A percentile compares a stretch with the other conserved stretches of the same genome.
Conservation (phyloP, 30 jellyfish, hydroid and myxozoan genomes). For the Pseudorhiza aurosa region DNA sequence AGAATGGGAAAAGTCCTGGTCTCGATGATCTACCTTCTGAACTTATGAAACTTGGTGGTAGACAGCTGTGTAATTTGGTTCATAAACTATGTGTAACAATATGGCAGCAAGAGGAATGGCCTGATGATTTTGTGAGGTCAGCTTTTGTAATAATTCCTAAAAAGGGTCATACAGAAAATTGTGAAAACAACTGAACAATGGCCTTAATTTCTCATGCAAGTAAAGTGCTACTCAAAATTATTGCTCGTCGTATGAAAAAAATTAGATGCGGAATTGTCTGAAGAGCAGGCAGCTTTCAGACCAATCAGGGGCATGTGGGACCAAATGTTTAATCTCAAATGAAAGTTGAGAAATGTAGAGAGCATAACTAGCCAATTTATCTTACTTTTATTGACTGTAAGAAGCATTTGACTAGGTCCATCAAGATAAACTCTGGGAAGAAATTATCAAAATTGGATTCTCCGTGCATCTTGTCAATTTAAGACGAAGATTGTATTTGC, state of each 20-base stretch:
- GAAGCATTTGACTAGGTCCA: conserved; percentile 34
- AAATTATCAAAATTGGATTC: not conserved
- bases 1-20: conserved; percentile 14
- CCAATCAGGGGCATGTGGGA: not conserved
- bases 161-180: conserved; percentile 19
- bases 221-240: conserved; percentile 23
- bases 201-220: conserved; percentile 31
- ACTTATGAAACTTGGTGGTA: conserved; percentile 2
- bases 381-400: conserved; percentile 18
- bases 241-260: not conserved
- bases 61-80: not conserved
- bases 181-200: conserved; percentile 30
- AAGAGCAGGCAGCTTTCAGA: conserved; percentile 19
- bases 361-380: not conserved
- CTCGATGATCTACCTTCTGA: conserved; percentile 30
- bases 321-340: not conserved
- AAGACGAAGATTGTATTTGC: not conserved
- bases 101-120: conserved; percentile 44
- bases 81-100: conserved; percentile 10
- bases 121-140: conserved; percentile 6
- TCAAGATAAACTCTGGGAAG: conserved; percentile 5
- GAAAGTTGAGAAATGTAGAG: not conserved
- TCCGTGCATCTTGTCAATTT: conserved; percentile 9
- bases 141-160: conserved; percentile 7
- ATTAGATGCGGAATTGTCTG: not conserved